A percentile compares a stretch with the other conserved stretches of the same genome.
These are phyloP conservation scores for Spodoptera litura DNA, from an alignment of 1,140 invertebrate species.

Conservation along the genomic window DNA sequence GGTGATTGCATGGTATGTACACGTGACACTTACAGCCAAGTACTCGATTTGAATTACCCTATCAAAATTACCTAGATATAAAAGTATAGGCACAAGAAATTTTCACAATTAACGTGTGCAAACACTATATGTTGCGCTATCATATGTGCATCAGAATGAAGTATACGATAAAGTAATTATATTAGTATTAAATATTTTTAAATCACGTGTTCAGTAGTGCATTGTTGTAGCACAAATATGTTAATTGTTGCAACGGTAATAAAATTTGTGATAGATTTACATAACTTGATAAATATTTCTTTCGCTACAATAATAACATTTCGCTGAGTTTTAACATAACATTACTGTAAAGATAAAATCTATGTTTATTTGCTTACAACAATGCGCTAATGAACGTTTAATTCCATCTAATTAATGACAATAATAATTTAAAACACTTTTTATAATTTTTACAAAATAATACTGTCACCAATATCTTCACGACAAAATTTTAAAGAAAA, in stretches of 20 bases:
- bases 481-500: slow-evolving; percentile 13
- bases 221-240: neutral
- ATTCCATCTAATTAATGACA: slow-evolving; percentile 20
- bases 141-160: slow-evolving; percentile 51
- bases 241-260: too few species aligned
- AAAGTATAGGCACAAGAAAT: slow-evolving; percentile 84
- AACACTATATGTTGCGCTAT: slow-evolving; percentile 60
- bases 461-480: slow-evolving; percentile 43
- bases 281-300: too few species aligned
- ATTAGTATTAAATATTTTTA: slow-evolving; percentile 40
- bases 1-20: slow-evolving; percentile 43
- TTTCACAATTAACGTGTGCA: slow-evolving; percentile 78
- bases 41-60: slow-evolving; percentile 58
- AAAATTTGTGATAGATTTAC: too few species aligned
- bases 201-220: slow-evolving; percentile 19
- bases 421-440: slow-evolving; percentile 22
- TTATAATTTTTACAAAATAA: slow-evolving; percentile 42
- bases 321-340: too few species aligned
- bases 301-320: too few species aligned
- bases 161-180: slow-evolving; percentile 39
- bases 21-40: slow-evolving; percentile 62
- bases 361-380: neutral
- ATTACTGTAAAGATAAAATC: neutral
- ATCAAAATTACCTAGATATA: slow-evolving; percentile 79
- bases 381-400: slow-evolving; percentile 20